Evolutionary conservation across 2,888 invertebrate species (phyloP).

Genomic region (Mellilla xanthometata): DNA sequence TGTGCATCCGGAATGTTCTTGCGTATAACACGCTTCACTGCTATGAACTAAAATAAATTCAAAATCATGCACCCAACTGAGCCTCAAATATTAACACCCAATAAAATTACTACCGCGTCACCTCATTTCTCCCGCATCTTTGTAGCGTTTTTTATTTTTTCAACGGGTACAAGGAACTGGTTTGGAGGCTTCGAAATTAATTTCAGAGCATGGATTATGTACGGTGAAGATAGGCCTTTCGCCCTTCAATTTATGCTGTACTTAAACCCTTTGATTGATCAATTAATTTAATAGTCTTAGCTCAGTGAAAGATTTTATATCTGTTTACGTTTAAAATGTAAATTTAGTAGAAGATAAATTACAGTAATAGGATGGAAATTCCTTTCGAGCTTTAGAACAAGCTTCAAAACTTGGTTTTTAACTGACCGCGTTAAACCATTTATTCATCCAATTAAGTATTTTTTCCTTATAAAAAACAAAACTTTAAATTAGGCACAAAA

Average conservation of each 20-base stretch:
- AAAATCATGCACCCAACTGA: not conserved
- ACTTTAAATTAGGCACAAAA: too few species aligned
- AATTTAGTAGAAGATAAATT: constrained; percentile 6
- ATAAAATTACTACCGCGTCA: constrained; percentile 24
- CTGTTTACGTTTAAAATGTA: constrained; percentile 5
- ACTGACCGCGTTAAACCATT: too few species aligned
- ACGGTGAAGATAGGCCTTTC: constrained; percentile 47
- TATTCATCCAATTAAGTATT: too few species aligned
- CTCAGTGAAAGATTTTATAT: constrained; percentile 13
- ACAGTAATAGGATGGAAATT: not conserved
- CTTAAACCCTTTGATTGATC: constrained; percentile 24
- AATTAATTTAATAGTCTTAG: constrained; percentile 28
- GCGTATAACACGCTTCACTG: too few species aligned
- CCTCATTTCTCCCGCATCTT: constrained; percentile 10
- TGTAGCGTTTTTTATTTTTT: constrained; percentile 7
- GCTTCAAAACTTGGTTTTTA: too few species aligned
- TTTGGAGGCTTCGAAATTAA: constrained; percentile 46
- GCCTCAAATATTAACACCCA: constrained; percentile 25
- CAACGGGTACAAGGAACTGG: constrained; percentile 32
- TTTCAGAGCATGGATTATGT: constrained; percentile 52
- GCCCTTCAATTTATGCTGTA: constrained; percentile 36
- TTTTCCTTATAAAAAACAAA: too few species aligned
- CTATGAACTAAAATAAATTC: not conserved
- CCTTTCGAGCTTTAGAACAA: too few species aligned
- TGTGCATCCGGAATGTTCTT: too few species aligned